These are phyloP conservation scores for Spodoptera frugiperda DNA, from an alignment of 1,140 invertebrate species.

Conservation along the genomic window DNA sequence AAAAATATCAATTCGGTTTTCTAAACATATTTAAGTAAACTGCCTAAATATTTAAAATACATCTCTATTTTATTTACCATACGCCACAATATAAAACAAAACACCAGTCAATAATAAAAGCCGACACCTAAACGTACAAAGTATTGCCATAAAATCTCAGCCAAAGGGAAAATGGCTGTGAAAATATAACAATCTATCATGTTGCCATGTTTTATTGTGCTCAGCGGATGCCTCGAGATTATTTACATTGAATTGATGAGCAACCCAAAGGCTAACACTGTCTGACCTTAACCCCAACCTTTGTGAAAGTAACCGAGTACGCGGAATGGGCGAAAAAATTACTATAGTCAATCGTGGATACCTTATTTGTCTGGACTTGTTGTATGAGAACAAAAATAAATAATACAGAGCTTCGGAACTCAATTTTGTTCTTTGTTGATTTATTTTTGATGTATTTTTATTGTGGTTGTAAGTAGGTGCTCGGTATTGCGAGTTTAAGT, in stretches of 20 bases:
- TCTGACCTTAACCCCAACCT: constrained; percentile 69
- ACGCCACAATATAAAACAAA: neutral
- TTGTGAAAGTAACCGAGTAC: constrained; percentile 58
- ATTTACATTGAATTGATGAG: constrained; percentile 81
- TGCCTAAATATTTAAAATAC: no score
- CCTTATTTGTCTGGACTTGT: constrained; percentile 25
- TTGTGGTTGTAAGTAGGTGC: neutral
- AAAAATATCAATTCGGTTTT: no score
- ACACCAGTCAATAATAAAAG: constrained; percentile 3
- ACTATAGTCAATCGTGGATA: constrained; percentile 50
- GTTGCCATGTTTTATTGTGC: constrained; percentile 71
- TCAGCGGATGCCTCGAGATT: constrained; percentile 69
- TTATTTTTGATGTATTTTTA: neutral
- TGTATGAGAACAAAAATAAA: constrained; percentile 28
- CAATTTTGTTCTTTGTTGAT: constrained; percentile 1
- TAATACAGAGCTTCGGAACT: neutral
- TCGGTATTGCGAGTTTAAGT: neutral
- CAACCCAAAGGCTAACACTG: constrained; percentile 62
- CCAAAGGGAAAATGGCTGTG: constrained; percentile 57
- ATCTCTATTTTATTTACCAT: no score
- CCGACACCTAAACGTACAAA: neutral
- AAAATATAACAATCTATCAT: constrained; percentile 75
- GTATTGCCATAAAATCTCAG: constrained; percentile 20
- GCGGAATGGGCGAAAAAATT: constrained; percentile 66
- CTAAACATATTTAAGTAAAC: no score